These are phyloP conservation scores for Ecliptopera silaceata DNA, from an alignment of 2,888 invertebrate species.

Conservation along the genomic window DNA sequence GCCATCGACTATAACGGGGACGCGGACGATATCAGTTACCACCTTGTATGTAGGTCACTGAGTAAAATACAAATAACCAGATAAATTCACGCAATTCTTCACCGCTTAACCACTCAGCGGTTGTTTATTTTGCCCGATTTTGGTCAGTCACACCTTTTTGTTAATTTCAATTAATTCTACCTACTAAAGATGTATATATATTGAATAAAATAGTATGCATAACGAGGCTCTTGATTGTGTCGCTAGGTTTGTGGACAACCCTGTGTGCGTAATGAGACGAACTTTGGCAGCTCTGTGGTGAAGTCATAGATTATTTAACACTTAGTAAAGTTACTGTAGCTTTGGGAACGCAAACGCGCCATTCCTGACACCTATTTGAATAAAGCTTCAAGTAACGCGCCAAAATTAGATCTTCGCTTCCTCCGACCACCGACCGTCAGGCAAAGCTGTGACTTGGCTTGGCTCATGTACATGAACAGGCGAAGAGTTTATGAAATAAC, in stretches of 20 bases:
- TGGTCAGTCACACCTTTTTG: too few species aligned
- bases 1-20: slow-evolving; percentile 5
- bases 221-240: neutral
- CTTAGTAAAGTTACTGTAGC: neutral
- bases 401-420: slow-evolving; percentile 12
- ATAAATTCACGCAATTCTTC: neutral
- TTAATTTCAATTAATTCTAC: too few species aligned
- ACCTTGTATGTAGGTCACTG: slow-evolving; percentile 7
- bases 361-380: slow-evolving; percentile 4
- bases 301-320: slow-evolving; percentile 7
- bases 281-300: slow-evolving; percentile 7
- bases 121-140: too few species aligned
- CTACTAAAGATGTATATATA: too few species aligned
- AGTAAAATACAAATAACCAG: neutral
- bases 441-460: slow-evolving; percentile 7
- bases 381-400: slow-evolving; percentile 10
- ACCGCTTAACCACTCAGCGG: neutral
- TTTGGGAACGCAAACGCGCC: slow-evolving; percentile 1
- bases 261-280: neutral
- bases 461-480: neutral
- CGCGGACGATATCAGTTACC: slow-evolving; percentile 10
- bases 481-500: too few species aligned
- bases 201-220: neutral
- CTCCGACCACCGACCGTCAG: slow-evolving; percentile 5
- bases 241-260: slow-evolving; percentile 1